Evolutionary conservation across 2,797 vertebrate species (phyloP).

Genomic region (Eupleurogrammus muticus): DNA sequence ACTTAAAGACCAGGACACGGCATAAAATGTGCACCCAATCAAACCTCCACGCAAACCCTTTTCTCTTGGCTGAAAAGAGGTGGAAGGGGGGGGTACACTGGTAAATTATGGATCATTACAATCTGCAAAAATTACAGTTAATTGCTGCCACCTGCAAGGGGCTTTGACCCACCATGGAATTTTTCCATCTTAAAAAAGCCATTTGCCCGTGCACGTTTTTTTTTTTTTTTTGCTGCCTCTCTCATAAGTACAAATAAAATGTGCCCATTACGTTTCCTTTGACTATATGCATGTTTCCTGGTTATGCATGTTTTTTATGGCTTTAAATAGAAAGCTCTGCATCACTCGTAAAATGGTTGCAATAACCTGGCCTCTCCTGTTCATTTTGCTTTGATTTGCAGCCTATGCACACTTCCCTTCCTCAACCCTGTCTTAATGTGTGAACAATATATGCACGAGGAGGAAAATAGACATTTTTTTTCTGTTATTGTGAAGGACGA

Average conservation of each 20-base stretch:
- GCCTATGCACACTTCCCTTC: constrained; percentile 55
- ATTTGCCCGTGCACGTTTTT: constrained; percentile 76
- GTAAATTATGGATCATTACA: constrained; percentile 92
- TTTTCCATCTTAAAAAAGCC: constrained; percentile 87
- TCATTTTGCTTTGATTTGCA: constrained; percentile 70
- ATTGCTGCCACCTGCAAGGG: constrained; percentile 91
- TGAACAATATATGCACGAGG: constrained; percentile 44
- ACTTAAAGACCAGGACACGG: constrained; percentile 76
- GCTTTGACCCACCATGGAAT: constrained; percentile 87
- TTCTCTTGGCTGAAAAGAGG: constrained; percentile 82
- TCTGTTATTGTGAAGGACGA: constrained; percentile 59
- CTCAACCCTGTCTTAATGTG: constrained; percentile 39
- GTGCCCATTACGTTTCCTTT: constrained; percentile 72
- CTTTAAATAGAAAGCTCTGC: constrained; percentile 66
- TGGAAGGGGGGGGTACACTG: constrained; percentile 78
- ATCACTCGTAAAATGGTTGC: constrained; percentile 66
- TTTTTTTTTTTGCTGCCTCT: constrained; percentile 65
- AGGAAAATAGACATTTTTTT: constrained; percentile 43
- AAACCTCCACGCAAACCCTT: constrained; percentile 79
- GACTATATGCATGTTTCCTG: constrained; percentile 60
- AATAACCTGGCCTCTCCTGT: constrained; percentile 65
- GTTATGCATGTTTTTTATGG: constrained; percentile 72
- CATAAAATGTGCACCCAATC: constrained; percentile 83
- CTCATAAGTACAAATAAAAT: constrained; percentile 78
- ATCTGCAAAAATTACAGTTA: constrained; percentile 90